Base-by-base conservation (phyloP, 2,797 vertebrate species). In the Microctenopoma steveboyesi region DNA sequence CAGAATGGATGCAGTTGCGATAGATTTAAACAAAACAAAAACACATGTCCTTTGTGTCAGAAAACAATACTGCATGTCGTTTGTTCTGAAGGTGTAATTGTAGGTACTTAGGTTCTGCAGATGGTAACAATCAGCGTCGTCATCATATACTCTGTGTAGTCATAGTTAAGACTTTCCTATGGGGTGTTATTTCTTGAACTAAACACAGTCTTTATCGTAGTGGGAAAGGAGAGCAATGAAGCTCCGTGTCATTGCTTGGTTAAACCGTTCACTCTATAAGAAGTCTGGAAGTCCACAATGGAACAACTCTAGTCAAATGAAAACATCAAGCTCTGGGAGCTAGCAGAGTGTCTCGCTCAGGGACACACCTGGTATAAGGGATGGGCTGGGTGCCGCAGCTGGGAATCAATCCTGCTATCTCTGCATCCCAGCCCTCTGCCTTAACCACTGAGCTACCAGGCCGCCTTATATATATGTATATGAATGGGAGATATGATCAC, bases 51-150 rank as follows among this genome's bases (percentile, higher is more conserved):
- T 28, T 62, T 28, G 28, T 60, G 35, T 69, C 0, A 15, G 16
- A 57, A 60, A 70, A 57, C 27, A 47, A 33, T 59, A 48, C 9
- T 58, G 69, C 53, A 45, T 46, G 64, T 55, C 0, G 65, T 75
- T 56, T 68, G 60, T 72, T 62, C 51, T 33, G 62, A 15, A 35
- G 33, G 54, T 55, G 62, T 82, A 48, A 75, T 66, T 57, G 49
- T 63, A 62, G 52, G 51, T 66, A 35, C 58, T 69, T 60, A 75
- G 59, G 48, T 72, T 64, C 69, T 71, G 59, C 69, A 86, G 73
- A 78, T 62, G 62, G 82, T 43, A 58, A 55, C 42, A 69, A 74
- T 81, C 75, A 43, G 22, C 40, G 76, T 82, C 59, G 64, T 64
- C 69, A 52, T 74, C 68, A 71, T 47, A 72, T 35, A 35, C 33